Evolutionary conservation across 2,888 invertebrate species (phyloP).

Genomic region (Catocala nupta): DNA sequence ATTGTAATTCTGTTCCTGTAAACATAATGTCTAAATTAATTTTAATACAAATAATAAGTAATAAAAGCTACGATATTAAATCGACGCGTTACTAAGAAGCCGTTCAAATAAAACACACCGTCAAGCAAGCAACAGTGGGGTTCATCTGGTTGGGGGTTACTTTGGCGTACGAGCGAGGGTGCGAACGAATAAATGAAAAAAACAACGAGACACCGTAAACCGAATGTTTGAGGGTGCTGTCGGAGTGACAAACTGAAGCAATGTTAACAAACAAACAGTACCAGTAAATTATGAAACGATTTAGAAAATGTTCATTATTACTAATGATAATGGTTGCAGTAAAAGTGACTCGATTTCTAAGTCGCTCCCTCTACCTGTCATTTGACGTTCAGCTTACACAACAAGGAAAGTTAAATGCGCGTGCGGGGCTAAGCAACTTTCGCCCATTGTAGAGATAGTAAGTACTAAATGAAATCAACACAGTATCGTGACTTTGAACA

Average conservation of each 20-base stretch:
- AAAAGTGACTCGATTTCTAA: conserved; percentile 83
- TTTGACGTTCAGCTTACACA: conserved; percentile 83
- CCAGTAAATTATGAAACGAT: conserved; percentile 49
- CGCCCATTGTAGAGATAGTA: conserved; percentile 78
- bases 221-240: conserved; percentile 60
- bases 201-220: conserved; percentile 76
- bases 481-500: conserved; percentile 41
- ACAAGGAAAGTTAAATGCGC: conserved; percentile 85
- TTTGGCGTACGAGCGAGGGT: conserved; percentile 79
- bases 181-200: conserved; percentile 76
- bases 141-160: conserved; percentile 75
- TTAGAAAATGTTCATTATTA: conserved; percentile 56
- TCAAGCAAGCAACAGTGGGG: conserved; percentile 66
- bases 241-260: conserved; percentile 50
- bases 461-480: conserved; percentile 57
- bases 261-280: conserved; percentile 38
- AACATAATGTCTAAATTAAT: conserved; percentile 14
- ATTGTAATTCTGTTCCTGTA: conserved; percentile 15
- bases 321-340: conserved; percentile 69
- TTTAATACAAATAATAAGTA: conserved; percentile 11
- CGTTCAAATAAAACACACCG: conserved; percentile 56
- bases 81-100: conserved; percentile 38
- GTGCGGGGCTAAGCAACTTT: conserved; percentile 82
- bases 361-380: conserved; percentile 81
- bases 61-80: conserved; percentile 30